phyloP scores from a whole-genome alignment of 1,140 invertebrate genomes.

The Micrasema minimum region DNA sequence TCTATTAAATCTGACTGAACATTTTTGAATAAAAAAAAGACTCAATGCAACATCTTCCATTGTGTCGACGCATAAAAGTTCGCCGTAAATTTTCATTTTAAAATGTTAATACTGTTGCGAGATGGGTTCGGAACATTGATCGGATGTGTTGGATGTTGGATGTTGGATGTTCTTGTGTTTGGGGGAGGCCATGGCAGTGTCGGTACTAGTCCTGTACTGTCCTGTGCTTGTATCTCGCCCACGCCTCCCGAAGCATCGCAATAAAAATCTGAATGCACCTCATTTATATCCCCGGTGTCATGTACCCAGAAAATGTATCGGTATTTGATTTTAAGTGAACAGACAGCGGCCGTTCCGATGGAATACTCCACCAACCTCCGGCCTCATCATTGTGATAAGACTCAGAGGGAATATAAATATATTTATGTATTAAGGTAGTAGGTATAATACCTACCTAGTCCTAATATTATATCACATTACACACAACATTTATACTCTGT shows the following conservation, averaged over 20 bases:
- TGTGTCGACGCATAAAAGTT: slow-evolving; percentile 14
- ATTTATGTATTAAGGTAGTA: too few relatives aligned
- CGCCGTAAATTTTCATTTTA: slow-evolving; percentile 27
- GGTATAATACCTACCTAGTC: too few relatives aligned
- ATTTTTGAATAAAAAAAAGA: slow-evolving; percentile 13
- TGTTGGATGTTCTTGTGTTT: too few relatives aligned
- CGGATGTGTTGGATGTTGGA: neutral
- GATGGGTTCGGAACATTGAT: slow-evolving; percentile 1
- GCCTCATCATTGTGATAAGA: too few relatives aligned
- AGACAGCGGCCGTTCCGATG: slow-evolving; percentile 16
- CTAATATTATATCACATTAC: too few relatives aligned
- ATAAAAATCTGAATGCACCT: slow-evolving; percentile 48
- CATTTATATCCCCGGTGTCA: slow-evolving; percentile 49
- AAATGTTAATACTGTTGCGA: slow-evolving; percentile 14
- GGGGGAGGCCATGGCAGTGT: neutral
- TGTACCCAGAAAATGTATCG: slow-evolving; percentile 50
- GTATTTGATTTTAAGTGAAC: slow-evolving; percentile 47
- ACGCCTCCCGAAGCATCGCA: slow-evolving; percentile 44
- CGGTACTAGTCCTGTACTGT: neutral
- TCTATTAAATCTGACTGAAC: too few relatives aligned
- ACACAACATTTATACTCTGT: too few relatives aligned
- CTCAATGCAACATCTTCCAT: slow-evolving; percentile 2
- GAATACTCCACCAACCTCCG: too few relatives aligned
- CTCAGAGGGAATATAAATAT: too few relatives aligned
- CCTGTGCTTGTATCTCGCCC: slow-evolving; percentile 35